A percentile compares a stretch with the other conserved stretches of the same genome.
These are phyloP conservation scores for Todus mexicanus DNA, from an alignment of 2,797 vertebrate species.

Conservation along the genomic window DNA sequence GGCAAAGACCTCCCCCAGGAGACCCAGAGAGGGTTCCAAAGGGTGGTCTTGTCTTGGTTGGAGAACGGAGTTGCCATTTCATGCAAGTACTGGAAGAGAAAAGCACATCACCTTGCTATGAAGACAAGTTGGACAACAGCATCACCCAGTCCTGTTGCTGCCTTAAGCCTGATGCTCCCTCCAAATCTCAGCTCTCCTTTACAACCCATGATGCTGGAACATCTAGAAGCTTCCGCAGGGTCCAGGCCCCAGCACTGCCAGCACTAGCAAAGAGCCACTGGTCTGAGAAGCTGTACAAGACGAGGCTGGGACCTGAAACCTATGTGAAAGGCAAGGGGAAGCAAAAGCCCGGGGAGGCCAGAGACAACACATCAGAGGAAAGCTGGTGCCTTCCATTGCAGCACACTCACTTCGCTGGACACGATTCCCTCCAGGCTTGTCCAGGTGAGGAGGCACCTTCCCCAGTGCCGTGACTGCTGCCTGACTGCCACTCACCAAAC, in stretches of 20 bases:
- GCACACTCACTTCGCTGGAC: accelerated
- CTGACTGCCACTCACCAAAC: not conserved
- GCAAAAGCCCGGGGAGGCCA: accelerated
- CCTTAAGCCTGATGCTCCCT: not conserved
- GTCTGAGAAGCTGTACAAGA: not conserved
- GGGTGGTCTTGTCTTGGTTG: not conserved
- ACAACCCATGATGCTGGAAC: not conserved
- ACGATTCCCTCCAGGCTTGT: not conserved
- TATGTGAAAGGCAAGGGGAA: not conserved
- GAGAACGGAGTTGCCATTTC: not conserved
- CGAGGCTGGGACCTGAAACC: not conserved
- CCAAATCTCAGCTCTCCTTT: not conserved
- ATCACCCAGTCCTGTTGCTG: not conserved
- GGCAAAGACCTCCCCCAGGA: not conserved
- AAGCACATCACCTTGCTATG: accelerated
- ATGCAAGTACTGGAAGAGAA: not conserved
- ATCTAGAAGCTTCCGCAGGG: not conserved
- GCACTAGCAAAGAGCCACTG: not conserved
- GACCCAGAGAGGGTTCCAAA: not conserved
- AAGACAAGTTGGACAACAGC: not conserved
- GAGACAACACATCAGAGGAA: not conserved
- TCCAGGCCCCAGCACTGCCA: not conserved
- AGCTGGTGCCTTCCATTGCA: not conserved
- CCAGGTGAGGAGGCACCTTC: not conserved
- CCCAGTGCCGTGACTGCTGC: not conserved